phyloP scores from a whole-genome alignment of 2,797 vertebrate species.

The Acanthurus leucopareius region DNA sequence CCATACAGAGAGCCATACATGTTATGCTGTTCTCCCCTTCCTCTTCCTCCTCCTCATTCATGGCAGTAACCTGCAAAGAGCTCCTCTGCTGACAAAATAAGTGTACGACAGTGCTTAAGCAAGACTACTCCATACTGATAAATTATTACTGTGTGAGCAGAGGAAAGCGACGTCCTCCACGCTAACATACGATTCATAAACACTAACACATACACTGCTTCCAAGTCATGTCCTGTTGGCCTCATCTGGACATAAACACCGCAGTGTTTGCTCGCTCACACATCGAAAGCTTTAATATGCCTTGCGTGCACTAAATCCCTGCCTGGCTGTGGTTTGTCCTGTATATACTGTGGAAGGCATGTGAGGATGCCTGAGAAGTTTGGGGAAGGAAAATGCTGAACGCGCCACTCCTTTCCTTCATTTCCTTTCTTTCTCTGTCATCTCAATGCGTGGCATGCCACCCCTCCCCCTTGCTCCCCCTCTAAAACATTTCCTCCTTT shows the following conservation, averaged over 20 bases:
- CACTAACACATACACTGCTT: neutral
- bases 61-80: neutral
- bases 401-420: constrained; percentile 45
- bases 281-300: constrained; percentile 17
- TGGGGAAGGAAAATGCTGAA: constrained; percentile 33
- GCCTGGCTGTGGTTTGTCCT: neutral
- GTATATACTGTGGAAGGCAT: constrained; percentile 25
- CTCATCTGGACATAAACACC: constrained; percentile 21
- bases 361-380: neutral
- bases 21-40: neutral
- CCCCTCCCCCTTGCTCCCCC: constrained; percentile 54
- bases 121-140: neutral
- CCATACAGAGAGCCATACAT: constrained; percentile 31
- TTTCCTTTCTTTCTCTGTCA: constrained; percentile 63
- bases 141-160: constrained; percentile 8
- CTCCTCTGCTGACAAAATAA: neutral
- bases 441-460: constrained; percentile 61
- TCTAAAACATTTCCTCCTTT: constrained; percentile 84
- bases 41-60: constrained; percentile 12
- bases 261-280: constrained; percentile 37
- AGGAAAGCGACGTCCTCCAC: constrained; percentile 28
- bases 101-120: neutral
- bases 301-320: constrained; percentile 30
- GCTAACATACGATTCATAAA: constrained; percentile 20
- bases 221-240: constrained; percentile 28